Evolutionary conservation across 1,140 invertebrate genomes (phyloP).

Genomic region (Nasonia longicornis): DNA sequence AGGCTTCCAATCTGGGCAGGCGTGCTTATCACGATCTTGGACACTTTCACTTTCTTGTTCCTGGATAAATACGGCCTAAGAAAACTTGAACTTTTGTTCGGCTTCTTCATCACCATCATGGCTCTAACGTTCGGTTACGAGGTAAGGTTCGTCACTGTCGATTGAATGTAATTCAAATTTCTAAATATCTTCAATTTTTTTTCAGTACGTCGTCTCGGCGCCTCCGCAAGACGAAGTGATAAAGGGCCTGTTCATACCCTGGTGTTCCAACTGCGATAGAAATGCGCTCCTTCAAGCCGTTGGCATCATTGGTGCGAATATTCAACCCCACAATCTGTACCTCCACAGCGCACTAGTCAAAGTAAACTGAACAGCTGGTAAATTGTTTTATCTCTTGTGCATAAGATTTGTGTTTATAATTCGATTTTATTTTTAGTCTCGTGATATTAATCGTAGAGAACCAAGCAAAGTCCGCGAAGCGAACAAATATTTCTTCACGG

Average conservation of each 20-base stretch:
- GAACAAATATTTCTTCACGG: conserved; percentile 90
- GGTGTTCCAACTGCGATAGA: conserved; percentile 79
- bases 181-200: conserved; percentile 38
- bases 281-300: conserved; percentile 84
- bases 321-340: conserved; percentile 96
- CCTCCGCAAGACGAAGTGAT: conserved; percentile 81
- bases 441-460: conserved; percentile 82
- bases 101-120: conserved; percentile 87
- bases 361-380: conserved; percentile 66
- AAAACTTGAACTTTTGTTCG: conserved; percentile 91
- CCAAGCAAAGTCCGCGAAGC: conserved; percentile 82
- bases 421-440: conserved; percentile 73
- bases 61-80: conserved; percentile 92
- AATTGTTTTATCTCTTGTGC: conserved; percentile 4
- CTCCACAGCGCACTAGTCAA: conserved; percentile 94
- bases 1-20: conserved; percentile 90
- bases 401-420: neutral
- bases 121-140: conserved; percentile 92
- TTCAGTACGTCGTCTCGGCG: conserved; percentile 80
- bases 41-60: conserved; percentile 93
- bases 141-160: conserved; percentile 64
- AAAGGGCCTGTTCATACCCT: conserved; percentile 86
- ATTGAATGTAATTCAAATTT: conserved; percentile 36
- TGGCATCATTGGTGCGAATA: conserved; percentile 90
- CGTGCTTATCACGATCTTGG: conserved; percentile 88